Evolutionary conservation across 2,888 invertebrate species (phyloP), one percentile per base, ranked within the genome.

Genomic region (Melanostoma scalare): DNA sequence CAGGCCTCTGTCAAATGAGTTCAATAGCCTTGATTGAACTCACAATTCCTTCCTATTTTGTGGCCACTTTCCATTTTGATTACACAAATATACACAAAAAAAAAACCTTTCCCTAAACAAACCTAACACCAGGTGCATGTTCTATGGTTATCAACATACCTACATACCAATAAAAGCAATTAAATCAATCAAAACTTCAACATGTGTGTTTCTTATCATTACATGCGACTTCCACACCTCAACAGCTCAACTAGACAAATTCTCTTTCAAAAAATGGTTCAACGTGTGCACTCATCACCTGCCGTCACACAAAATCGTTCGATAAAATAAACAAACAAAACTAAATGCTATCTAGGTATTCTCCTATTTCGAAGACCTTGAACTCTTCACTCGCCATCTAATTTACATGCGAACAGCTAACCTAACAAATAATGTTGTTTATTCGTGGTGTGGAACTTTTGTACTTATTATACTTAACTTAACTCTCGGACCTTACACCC

Each of bases 291-390:
- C 20, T 20, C 50, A 40, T 50, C 63, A 63, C 48, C 63, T 63
- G 63, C 63, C 46, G 20, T 36, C 36, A 63, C 20, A 63, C 36
- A 38, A 63, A 50, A 50, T 50, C 63, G 31, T 63, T 63, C 63
- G 50, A 63, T 63, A 63, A 63, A 63, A 63, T 38, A 48, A 63
- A 63, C 48, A 63, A 63, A 40, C 38, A 61, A 36, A 61, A 10
- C 10, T 8, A 44, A 44, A 44, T 48, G 20, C 36, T 61, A 50
- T 50, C 48, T 48, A 20, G 20, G 20, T 20, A 38, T 36, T 48
- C 63, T 63, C 63, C n/a, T 38, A 31, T 50, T 50, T 50, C 38
- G 20, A n/a, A 50, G 63, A 30, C 63, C 63, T 63, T 63, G 63
- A 63, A 63, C 63, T 63, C 50, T 63, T 50, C 38, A 6, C 38